A percentile compares a stretch with the other conserved stretches of the same genome.
Conservation (phyloP, 2,113 vertebrate species). For the Nycticebus coucang region DNA sequence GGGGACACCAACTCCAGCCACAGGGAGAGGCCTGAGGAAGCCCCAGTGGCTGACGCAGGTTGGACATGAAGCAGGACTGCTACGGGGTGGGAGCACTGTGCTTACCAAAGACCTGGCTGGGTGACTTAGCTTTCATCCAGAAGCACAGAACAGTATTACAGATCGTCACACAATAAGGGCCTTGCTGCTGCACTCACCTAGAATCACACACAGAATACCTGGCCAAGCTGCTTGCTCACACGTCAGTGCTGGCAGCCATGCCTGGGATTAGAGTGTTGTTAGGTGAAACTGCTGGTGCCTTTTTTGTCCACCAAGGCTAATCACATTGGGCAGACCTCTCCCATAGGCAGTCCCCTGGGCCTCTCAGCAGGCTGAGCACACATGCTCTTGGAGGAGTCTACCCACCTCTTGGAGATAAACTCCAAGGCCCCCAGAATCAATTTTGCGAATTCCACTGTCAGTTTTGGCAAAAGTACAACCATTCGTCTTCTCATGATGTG, state of each 20-base stretch:
- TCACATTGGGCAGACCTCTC: background rate
- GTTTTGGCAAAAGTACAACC: background rate
- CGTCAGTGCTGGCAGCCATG: fast-evolving
- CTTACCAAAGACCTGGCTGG: background rate
- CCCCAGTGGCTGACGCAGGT: background rate
- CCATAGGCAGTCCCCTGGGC: background rate
- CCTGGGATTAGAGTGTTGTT: no score
- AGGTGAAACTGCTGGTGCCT: fast-evolving
- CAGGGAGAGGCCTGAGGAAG: background rate
- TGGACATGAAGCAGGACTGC: background rate
- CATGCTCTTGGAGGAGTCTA: background rate
- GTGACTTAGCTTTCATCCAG: background rate
- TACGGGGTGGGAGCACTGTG: background rate
- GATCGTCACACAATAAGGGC: background rate
- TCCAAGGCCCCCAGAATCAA: background rate
- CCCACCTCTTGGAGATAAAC: background rate
- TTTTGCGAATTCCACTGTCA: background rate
- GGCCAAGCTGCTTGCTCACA: no score
- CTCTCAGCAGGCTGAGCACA: background rate
- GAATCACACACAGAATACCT: fast-evolving
- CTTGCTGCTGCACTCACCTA: fast-evolving
- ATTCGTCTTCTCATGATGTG: background rate
- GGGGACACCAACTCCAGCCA: background rate
- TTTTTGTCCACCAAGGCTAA: background rate
- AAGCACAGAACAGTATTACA: fast-evolving